Evolutionary conservation across 2,797 vertebrate genomes (phyloP).

Genomic region (Brotogeris chrysoptera): DNA sequence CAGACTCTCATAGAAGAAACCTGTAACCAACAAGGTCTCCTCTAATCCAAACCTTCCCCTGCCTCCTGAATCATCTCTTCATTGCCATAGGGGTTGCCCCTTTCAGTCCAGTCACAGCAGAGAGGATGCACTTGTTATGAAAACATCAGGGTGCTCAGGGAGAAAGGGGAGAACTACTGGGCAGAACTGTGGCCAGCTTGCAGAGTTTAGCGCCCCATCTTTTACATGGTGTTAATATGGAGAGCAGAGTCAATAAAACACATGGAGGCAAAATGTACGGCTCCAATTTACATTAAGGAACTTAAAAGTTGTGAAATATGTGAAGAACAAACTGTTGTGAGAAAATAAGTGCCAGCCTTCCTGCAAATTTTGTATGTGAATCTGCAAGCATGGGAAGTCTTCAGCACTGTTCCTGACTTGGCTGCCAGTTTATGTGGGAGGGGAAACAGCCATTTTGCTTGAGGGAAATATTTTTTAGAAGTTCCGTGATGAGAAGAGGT

Average conservation of each 20-base stretch:
- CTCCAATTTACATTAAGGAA: conserved; percentile 69
- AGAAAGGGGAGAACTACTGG: background rate
- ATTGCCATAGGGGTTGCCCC: background rate
- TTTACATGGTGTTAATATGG: conserved; percentile 27
- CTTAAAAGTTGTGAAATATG: conserved; percentile 74
- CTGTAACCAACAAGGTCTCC: background rate
- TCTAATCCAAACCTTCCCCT: background rate
- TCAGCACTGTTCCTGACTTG: conserved; percentile 69
- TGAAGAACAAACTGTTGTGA: conserved; percentile 73
- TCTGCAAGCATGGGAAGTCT: conserved; percentile 65
- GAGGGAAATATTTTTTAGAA: conserved; percentile 63
- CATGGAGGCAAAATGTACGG: conserved; percentile 63
- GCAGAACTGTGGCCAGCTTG: conserved; percentile 10
- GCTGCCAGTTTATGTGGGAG: conserved; percentile 72
- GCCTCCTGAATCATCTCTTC: background rate
- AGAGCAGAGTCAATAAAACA: conserved; percentile 68
- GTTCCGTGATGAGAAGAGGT: conserved; percentile 56
- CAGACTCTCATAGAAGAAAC: background rate
- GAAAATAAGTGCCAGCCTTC: conserved; percentile 73
- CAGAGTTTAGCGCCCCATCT: conserved; percentile 9
- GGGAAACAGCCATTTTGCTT: conserved; percentile 71
- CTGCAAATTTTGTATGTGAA: conserved; percentile 68
- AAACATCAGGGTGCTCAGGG: background rate
- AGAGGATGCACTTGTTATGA: background rate
- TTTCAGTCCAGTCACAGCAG: background rate